Evolutionary conservation across 1,140 invertebrate species (phyloP), one percentile per base, ranked within the genome.

Genomic region (Nilaparvata lugens): DNA sequence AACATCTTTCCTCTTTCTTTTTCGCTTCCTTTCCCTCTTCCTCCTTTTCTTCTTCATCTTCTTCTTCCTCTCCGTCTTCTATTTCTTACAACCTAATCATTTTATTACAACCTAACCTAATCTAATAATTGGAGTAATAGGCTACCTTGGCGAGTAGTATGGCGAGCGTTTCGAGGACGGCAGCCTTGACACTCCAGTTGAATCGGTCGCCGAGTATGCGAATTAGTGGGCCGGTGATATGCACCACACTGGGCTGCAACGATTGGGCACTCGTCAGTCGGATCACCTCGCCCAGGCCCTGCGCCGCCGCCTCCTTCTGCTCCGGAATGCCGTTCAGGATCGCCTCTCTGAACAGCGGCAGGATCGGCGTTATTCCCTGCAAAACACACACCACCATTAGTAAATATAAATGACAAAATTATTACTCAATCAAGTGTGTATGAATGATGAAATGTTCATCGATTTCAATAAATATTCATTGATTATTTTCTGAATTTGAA

Each of bases 161-260:
- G 1, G 92, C 91, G 18, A 99, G 77, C 0, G 94, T 96, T 71
- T 98, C 94, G 4, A 99, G 76, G 11, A 99, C 93, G 24, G 96
- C 94, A 0, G 93, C 91, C 77, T 98, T 98, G 0, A 98, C 91
- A 68, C 86, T 91, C 69, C 87, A 85, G 63, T 87, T 89, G 72
- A 96, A 98, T 52, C 51, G 81, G 75, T 99, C 97, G 21, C 96
- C 95, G 13, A 99, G 81, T 70, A 98, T 97, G 67, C 97, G 82
- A 75, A 99, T 98, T 14, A 99, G 79, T 0, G 97, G 96, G 7
- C 97, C 97, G 21, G 96, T 98, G 64, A 99, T 95, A 69, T 95
- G 89, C 31, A 98, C 88, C 1, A 98, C 94, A 52, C 93, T 96
- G 2, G 93, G 89, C 73, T 97, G 94, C 18, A 99, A 75, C 5